Percentiles rank a stretch among this genome's conserved stretches.
These are phyloP conservation scores for Onthophagus taurus DNA, from an alignment of 1,140 invertebrate genomes.

Conservation along the genomic window DNA sequence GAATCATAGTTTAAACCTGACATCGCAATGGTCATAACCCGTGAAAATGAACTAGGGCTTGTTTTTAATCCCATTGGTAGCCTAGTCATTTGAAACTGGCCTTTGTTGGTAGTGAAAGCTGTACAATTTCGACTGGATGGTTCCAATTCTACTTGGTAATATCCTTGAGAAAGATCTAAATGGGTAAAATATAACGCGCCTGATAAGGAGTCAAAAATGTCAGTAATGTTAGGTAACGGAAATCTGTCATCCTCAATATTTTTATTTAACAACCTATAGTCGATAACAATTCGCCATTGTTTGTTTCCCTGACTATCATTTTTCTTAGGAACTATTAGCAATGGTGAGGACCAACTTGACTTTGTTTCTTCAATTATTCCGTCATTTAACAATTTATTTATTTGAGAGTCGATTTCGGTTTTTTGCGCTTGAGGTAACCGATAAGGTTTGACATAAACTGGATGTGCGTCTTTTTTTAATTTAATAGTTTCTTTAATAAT, in stretches of 20 bases:
- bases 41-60: background rate
- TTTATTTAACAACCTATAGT: conserved; percentile 9
- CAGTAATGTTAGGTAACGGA: conserved; percentile 9
- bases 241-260: background rate
- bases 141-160: conserved; percentile 5
- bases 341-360: conserved; percentile 4
- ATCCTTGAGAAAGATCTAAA: conserved; percentile 6
- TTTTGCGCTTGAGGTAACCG: conserved; percentile 23
- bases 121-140: background rate
- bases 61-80: conserved; percentile 6
- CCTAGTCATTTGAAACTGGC: conserved; percentile 5
- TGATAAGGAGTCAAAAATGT: conserved; percentile 4
- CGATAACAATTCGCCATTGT: conserved; percentile 9
- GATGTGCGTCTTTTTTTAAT: conserved; percentile 17
- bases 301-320: background rate
- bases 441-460: conserved; percentile 29
- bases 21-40: conserved; percentile 8
- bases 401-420: conserved; percentile 17
- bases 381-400: conserved; percentile 20
- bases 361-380: conserved; percentile 20
- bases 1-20: conserved; percentile 16
- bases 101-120: conserved; percentile 1
- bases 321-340: conserved; percentile 6
- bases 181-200: background rate
- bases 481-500: conserved; percentile 25